Evolutionary conservation across 2,888 invertebrate genomes (phyloP).

Genomic region (Luperina nickerlii): DNA sequence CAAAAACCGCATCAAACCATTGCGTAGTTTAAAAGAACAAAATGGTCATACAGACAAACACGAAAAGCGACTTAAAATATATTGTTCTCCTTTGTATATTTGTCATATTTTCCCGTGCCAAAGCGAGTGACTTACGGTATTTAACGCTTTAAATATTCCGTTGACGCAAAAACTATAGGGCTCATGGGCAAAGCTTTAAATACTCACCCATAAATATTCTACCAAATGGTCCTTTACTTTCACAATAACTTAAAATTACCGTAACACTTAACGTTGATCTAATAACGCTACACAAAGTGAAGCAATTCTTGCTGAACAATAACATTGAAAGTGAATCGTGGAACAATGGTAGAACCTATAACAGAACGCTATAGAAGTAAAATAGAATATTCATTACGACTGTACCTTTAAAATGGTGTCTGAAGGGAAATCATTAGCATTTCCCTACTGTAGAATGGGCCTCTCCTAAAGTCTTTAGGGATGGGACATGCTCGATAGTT

Average conservation of each 20-base stretch:
- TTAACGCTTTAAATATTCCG: conserved; percentile 6
- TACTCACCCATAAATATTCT: conserved; percentile 29
- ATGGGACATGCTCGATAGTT: conserved; percentile 61
- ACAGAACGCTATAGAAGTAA: conserved; percentile 60
- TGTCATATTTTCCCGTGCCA: neutral
- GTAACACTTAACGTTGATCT: conserved; percentile 32
- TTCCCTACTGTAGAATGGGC: conserved; percentile 83
- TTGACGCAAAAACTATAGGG: conserved; percentile 19
- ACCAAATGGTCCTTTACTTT: conserved; percentile 17
- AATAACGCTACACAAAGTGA: conserved; percentile 40
- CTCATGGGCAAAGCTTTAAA: conserved; percentile 12
- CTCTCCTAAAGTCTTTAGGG: conserved; percentile 74
- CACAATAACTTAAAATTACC: conserved; percentile 28
- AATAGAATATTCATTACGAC: conserved; percentile 81
- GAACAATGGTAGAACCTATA: conserved; percentile 58
- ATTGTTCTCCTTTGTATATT: neutral
- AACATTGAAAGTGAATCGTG: conserved; percentile 54
- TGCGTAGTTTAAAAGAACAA: neutral
- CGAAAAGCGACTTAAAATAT: neutral
- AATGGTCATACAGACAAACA: neutral
- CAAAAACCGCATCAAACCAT: neutral
- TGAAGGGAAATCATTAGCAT: conserved; percentile 87
- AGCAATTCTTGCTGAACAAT: conserved; percentile 57
- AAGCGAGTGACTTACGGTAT: neutral
- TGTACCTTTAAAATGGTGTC: conserved; percentile 81